Conservation (phyloP, 92 coral and sea anemone species). For the Montipora capitata region DNA sequence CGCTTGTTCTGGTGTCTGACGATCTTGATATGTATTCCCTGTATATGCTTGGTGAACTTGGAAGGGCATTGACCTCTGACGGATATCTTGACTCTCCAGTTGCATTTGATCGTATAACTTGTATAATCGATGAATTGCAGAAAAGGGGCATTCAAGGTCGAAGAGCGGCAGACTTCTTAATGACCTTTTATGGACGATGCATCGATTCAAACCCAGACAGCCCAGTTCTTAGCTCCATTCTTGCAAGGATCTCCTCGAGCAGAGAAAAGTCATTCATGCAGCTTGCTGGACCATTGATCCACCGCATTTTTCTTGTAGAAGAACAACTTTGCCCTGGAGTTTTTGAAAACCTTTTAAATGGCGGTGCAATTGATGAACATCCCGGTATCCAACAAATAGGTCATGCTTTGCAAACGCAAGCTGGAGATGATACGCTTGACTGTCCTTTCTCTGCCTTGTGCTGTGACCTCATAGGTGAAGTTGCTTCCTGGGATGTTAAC, state of each 20-base stretch:
- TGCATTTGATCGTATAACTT: slow-evolving; percentile 71
- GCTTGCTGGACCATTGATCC: slow-evolving; percentile 84
- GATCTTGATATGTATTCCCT: slow-evolving; percentile 63
- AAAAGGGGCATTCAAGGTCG: slow-evolving; percentile 47
- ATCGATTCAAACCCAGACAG: slow-evolving; percentile 93
- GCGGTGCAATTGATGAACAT: slow-evolving; percentile 65
- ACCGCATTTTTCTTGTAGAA: slow-evolving; percentile 82
- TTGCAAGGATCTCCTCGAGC: slow-evolving; percentile 74
- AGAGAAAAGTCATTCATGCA: slow-evolving; percentile 65
- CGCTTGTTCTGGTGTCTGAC: slow-evolving; percentile 72
- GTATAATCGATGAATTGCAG: slow-evolving; percentile 48
- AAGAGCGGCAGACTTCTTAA: slow-evolving; percentile 79
- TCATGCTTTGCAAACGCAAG: slow-evolving; percentile 66
- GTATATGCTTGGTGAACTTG: slow-evolving; percentile 80
- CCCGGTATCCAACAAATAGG: slow-evolving; percentile 83
- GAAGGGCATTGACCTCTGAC: slow-evolving; percentile 55
- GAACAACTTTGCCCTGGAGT: slow-evolving; percentile 74
- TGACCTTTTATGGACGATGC: slow-evolving; percentile 88
- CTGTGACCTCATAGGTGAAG: slow-evolving; percentile 91
- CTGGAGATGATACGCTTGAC: slow-evolving; percentile 77
- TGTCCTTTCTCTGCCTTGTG: slow-evolving; percentile 88
- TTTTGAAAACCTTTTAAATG: slow-evolving; percentile 71
- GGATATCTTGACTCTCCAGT: slow-evolving; percentile 78
- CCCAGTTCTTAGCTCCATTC: slow-evolving; percentile 74
- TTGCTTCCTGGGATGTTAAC: slow-evolving; percentile 80